These are phyloP conservation scores for Drosophila tani DNA, from an alignment of 1,140 invertebrate genomes.

Conservation along the genomic window DNA sequence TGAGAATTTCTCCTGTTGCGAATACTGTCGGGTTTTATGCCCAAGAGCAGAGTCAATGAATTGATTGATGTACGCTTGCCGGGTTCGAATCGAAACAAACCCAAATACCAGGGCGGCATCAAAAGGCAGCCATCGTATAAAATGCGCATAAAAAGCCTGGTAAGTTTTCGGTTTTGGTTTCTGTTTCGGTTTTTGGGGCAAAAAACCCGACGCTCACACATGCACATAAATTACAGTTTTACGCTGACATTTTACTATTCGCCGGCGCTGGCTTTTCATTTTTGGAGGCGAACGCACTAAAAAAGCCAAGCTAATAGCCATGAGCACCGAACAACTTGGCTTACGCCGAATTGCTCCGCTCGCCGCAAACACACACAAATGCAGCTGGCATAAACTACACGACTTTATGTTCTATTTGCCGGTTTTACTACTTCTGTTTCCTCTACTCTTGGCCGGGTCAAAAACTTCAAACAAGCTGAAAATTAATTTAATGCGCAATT, in stretches of 20 bases:
- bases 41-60: slow-evolving; percentile 68
- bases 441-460: slow-evolving; percentile 51
- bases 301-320: slow-evolving; percentile 78
- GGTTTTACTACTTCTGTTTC: slow-evolving; percentile 39
- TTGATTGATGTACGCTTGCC: slow-evolving; percentile 69
- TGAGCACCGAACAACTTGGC: slow-evolving; percentile 64
- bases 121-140: slow-evolving; percentile 67
- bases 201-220: slow-evolving; percentile 50
- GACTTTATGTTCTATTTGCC: slow-evolving; percentile 70
- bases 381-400: slow-evolving; percentile 73
- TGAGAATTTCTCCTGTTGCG: slow-evolving; percentile 29
- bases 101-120: slow-evolving; percentile 38
- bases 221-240: slow-evolving; percentile 82
- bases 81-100: slow-evolving; percentile 12
- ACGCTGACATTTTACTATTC: slow-evolving; percentile 83
- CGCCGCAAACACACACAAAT: slow-evolving; percentile 47
- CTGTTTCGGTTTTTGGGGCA: slow-evolving; percentile 8
- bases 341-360: slow-evolving; percentile 58
- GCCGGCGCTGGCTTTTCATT: slow-evolving; percentile 72
- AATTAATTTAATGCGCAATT: slow-evolving; percentile 82
- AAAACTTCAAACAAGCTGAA: slow-evolving; percentile 79
- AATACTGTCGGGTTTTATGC: slow-evolving; percentile 51
- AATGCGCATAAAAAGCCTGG: slow-evolving; percentile 67
- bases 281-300: slow-evolving; percentile 69
- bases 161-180: slow-evolving; percentile 14